A percentile compares a stretch with the other conserved stretches of the same genome.
phyloP scores from a whole-genome alignment of 2,113 vertebrate genomes.

The Myocastor coypus region DNA sequence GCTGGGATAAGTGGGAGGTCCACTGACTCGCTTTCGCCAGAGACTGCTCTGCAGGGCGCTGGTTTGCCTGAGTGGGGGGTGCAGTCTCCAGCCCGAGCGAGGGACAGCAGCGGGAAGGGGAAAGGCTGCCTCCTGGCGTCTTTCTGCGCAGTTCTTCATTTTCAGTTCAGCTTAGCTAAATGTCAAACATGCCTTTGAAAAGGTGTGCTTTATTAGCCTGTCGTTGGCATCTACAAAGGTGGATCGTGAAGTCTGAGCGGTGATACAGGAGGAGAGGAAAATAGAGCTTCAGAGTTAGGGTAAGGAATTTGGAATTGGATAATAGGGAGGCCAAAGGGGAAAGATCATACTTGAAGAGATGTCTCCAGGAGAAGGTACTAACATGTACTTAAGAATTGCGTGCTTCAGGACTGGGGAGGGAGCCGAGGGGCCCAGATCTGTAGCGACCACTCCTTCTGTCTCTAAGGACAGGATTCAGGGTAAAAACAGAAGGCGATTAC shows the following conservation, averaged over 20 bases:
- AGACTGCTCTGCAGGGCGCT: not conserved
- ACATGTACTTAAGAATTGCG: not conserved
- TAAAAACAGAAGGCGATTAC: not conserved
- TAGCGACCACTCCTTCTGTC: not conserved
- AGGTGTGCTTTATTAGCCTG: not conserved
- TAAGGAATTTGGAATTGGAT: not conserved
- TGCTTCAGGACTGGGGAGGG: not conserved
- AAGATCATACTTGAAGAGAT: not conserved
- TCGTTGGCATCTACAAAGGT: not conserved
- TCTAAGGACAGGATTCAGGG: not conserved
- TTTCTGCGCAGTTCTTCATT: not conserved
- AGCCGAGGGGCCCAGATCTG: not conserved
- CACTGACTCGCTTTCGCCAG: not conserved
- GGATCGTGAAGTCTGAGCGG: not conserved
- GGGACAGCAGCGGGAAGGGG: not conserved
- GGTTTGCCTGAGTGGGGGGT: not conserved
- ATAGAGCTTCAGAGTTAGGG: not conserved
- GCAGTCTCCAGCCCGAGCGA: not conserved
- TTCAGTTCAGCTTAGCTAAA: not conserved
- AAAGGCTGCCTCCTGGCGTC: not conserved
- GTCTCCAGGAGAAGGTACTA: not conserved
- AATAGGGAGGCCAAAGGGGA: not conserved
- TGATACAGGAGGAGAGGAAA: not conserved
- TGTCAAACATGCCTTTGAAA: not conserved
- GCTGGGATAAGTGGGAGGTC: not conserved